phyloP scores from a whole-genome alignment of 2,797 vertebrate genomes.

The Hylomyscus alleni region DNA sequence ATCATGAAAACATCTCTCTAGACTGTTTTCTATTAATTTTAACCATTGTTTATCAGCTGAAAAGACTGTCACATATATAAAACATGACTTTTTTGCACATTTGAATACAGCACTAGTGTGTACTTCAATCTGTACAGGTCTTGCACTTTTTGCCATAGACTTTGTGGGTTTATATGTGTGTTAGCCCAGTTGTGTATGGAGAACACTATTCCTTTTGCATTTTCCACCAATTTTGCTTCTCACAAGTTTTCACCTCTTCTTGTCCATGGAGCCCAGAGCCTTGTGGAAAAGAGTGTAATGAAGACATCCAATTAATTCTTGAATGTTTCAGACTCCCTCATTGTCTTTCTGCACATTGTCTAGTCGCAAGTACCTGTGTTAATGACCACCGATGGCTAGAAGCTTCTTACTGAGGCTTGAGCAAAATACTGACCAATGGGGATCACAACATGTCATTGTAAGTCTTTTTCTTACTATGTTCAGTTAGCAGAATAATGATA shows the following conservation, averaged over 20 bases:
- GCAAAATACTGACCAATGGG: background rate
- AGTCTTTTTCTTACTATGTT: background rate
- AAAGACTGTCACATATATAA: background rate
- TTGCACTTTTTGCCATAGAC: too few relatives aligned
- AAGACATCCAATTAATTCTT: background rate
- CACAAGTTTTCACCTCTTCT: background rate
- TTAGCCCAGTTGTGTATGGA: background rate
- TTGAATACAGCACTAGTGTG: background rate
- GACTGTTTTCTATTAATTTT: background rate
- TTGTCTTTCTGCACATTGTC: background rate
- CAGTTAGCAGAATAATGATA: background rate
- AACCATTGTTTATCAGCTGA: background rate
- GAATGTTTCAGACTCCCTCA: background rate
- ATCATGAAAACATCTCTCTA: background rate
- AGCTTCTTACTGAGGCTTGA: background rate
- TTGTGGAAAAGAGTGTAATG: background rate
- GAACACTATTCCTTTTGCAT: background rate
- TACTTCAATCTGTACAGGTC: background rate
- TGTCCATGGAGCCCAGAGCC: too few relatives aligned
- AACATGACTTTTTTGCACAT: background rate
- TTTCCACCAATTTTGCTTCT: background rate
- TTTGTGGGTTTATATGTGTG: background rate
- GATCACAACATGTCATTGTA: too few relatives aligned
- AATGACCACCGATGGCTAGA: background rate
- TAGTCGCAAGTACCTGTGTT: background rate